A percentile compares a stretch with the other conserved stretches of the same genome.
These are phyloP conservation scores for Halcyon senegalensis DNA, from an alignment of 2,113 vertebrate genomes.

Conservation along the genomic window DNA sequence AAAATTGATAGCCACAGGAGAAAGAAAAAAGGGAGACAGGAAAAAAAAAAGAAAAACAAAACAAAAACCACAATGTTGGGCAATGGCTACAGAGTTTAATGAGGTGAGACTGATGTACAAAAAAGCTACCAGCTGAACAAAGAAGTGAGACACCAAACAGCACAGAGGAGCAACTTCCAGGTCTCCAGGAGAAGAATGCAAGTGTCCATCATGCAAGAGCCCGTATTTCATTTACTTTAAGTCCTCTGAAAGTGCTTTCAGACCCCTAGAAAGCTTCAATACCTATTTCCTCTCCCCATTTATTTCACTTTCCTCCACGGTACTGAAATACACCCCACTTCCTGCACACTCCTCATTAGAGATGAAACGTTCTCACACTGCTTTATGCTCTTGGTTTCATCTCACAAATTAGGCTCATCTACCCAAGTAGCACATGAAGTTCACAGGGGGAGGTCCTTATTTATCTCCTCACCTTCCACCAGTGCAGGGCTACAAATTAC, in stretches of 20 bases:
- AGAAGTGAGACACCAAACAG: neutral
- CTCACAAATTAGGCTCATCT: neutral
- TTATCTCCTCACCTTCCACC: neutral
- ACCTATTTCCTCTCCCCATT: neutral
- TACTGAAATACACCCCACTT: neutral
- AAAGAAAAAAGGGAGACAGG: neutral
- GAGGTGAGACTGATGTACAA: neutral
- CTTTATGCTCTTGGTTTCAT: neutral
- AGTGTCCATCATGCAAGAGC: fast-evolving
- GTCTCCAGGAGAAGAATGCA: neutral
- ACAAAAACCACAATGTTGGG: neutral
- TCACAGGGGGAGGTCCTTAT: neutral
- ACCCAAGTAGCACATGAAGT: too few species aligned
- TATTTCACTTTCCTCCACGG: neutral
- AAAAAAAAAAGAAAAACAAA: neutral
- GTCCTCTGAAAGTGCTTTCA: neutral
- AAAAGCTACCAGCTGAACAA: neutral
- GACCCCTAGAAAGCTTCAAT: neutral
- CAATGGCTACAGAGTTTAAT: neutral
- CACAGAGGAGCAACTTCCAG: neutral
- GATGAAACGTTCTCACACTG: fast-evolving
- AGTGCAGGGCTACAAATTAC: neutral
- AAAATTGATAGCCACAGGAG: slow-evolving; percentile 28
- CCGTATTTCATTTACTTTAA: neutral
- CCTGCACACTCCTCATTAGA: neutral